These are phyloP conservation scores for Osedax frankpressi DNA, from an alignment of 2,888 invertebrate genomes.

Conservation along the genomic window DNA sequence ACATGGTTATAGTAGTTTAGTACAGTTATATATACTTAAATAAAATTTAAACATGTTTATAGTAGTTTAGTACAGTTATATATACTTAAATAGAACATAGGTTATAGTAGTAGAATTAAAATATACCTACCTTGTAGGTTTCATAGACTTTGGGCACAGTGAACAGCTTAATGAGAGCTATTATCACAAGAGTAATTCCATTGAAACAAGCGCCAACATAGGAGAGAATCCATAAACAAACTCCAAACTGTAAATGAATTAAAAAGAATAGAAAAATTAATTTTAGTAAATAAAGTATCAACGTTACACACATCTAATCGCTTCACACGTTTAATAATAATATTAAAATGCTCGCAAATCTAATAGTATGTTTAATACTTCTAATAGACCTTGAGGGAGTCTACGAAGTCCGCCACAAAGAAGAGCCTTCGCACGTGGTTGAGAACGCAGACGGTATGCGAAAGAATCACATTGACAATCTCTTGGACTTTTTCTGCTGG, in stretches of 20 bases:
- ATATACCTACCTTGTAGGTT: conserved; percentile 41
- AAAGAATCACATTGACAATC: conserved; percentile 70
- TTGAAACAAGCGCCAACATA: conserved; percentile 98
- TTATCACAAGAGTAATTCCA: conserved; percentile 91
- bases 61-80: background rate
- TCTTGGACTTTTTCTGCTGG: conserved; percentile 81
- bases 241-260: conserved; percentile 67
- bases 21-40: background rate
- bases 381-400: conserved; percentile 52
- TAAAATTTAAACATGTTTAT: background rate
- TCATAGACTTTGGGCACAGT: conserved; percentile 75
- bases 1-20: background rate
- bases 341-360: too few species aligned
- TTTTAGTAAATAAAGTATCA: background rate
- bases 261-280: background rate
- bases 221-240: conserved; percentile 86
- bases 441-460: conserved; percentile 58
- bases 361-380: too few species aligned
- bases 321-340: too few species aligned
- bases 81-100: too few species aligned
- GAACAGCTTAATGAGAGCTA: conserved; percentile 83
- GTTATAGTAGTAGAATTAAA: too few species aligned
- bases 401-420: conserved; percentile 88
- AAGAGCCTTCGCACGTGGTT: conserved; percentile 79
- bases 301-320: too few species aligned